Evolutionary conservation across 2,888 invertebrate genomes (phyloP).

Genomic region (Pimpla rufipes): DNA sequence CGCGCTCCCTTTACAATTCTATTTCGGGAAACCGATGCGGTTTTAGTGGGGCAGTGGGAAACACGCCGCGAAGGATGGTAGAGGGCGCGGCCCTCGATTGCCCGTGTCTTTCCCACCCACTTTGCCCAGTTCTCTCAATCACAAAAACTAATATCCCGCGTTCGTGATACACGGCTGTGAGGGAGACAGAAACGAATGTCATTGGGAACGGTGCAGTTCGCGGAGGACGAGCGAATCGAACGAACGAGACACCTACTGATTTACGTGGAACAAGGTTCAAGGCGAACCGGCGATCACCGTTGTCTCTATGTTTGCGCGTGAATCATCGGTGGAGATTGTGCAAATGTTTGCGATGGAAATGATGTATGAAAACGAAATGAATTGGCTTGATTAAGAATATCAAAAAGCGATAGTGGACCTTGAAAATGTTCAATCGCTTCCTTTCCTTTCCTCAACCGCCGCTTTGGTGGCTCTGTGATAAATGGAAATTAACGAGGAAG

Average conservation of each 20-base stretch:
- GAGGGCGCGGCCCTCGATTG: conserved; percentile 71
- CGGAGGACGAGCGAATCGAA: background rate
- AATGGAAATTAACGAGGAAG: too few relatives aligned
- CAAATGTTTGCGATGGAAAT: background rate
- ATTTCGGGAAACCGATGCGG: conserved; percentile 72
- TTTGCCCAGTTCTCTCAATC: background rate
- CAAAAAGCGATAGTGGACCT: too few relatives aligned
- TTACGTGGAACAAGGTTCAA: background rate
- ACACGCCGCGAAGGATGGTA: conserved; percentile 67
- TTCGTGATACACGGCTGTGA: background rate
- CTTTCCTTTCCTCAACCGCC: too few relatives aligned
- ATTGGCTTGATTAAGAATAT: background rate
- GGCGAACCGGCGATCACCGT: background rate
- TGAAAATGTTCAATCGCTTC: too few relatives aligned
- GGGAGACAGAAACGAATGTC: background rate
- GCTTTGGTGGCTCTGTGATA: too few relatives aligned
- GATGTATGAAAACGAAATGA: background rate
- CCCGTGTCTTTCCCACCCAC: background rate
- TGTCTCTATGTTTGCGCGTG: background rate
- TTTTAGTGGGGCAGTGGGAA: conserved; percentile 77
- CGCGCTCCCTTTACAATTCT: conserved; percentile 69
- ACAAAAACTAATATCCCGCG: background rate
- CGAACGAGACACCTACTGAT: background rate
- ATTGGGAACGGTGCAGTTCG: background rate
- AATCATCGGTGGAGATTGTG: background rate